Conservation (phyloP, 37 sponge, comb jelly and placozoan species). For the Halisarca cf. caerulea region DNA sequence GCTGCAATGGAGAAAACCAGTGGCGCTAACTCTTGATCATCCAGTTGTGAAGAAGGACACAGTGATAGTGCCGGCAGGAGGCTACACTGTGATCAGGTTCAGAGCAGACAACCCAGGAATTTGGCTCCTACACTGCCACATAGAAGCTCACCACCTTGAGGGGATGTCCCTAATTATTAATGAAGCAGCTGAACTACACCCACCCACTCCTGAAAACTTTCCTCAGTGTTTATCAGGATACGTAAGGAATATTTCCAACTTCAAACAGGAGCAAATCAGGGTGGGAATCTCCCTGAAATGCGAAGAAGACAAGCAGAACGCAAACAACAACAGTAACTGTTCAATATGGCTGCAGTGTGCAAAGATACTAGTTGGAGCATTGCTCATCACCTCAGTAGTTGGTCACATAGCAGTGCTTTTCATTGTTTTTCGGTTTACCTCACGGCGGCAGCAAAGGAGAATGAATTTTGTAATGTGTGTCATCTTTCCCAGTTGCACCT, state of each 20-base stretch:
- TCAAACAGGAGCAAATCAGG: not conserved
- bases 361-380: not conserved
- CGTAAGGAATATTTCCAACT: not conserved
- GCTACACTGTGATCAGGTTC: constrained; percentile 78
- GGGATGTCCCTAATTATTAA: constrained; percentile 79
- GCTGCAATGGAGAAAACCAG: not conserved
- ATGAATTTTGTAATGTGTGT: not conserved
- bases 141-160: constrained; percentile 75
- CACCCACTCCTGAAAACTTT: constrained; percentile 5
- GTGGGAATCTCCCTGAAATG: not conserved
- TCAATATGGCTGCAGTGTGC: constrained; percentile 5
- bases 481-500: not conserved
- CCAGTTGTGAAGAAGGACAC: constrained; percentile 72
- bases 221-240: not conserved
- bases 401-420: not conserved
- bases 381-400: not conserved
- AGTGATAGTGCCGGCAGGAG: constrained; percentile 84
- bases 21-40: not conserved
- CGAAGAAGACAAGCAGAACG: not conserved
- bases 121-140: constrained; percentile 95
- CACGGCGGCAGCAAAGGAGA: not conserved
- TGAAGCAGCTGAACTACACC: constrained; percentile 29
- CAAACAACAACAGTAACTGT: not conserved
- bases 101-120: constrained; percentile 85
- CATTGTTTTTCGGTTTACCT: not conserved